phyloP scores from a whole-genome alignment of 1,140 invertebrate genomes.

The Calycopis cecrops region DNA sequence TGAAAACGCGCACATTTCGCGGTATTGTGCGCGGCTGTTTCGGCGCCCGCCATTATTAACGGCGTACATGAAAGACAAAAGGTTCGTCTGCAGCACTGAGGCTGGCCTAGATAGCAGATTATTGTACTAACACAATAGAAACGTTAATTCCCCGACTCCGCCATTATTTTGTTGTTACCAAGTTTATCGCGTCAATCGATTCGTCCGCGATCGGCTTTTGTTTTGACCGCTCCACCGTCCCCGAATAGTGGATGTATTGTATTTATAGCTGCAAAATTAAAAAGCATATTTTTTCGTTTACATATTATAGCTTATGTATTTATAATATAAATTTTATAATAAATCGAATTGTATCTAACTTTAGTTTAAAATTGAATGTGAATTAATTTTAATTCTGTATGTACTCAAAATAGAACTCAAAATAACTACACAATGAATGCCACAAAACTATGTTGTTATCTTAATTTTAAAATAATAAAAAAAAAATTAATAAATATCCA shows the following conservation, averaged over 20 bases:
- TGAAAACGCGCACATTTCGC: conserved; percentile 74
- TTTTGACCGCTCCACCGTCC: conserved; percentile 28
- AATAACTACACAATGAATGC: no score
- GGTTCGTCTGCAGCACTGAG: conserved; percentile 73
- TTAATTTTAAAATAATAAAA: no score
- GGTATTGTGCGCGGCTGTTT: conserved; percentile 74
- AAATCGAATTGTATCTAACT: no score
- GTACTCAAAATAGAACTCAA: no score
- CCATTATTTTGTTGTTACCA: conserved; percentile 73
- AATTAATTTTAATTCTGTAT: no score
- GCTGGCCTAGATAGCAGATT: conserved; percentile 74
- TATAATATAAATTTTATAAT: no score
- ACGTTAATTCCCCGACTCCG: conserved; percentile 72
- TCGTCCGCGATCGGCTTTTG: conserved; percentile 58
- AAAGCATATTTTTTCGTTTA: conserved; percentile 4
- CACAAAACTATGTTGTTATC: no score
- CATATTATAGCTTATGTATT: no score
- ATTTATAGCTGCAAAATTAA: neutral
- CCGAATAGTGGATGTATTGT: conserved; percentile 11
- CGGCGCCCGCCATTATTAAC: conserved; percentile 74
- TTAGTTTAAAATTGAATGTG: no score
- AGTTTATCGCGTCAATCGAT: conserved; percentile 70
- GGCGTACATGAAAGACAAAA: conserved; percentile 75
- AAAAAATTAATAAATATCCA: no score
- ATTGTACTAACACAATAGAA: conserved; percentile 75